These are phyloP conservation scores for Aspiorhynchus laticeps DNA, from an alignment of 2,113 vertebrate species.

Conservation along the genomic window DNA sequence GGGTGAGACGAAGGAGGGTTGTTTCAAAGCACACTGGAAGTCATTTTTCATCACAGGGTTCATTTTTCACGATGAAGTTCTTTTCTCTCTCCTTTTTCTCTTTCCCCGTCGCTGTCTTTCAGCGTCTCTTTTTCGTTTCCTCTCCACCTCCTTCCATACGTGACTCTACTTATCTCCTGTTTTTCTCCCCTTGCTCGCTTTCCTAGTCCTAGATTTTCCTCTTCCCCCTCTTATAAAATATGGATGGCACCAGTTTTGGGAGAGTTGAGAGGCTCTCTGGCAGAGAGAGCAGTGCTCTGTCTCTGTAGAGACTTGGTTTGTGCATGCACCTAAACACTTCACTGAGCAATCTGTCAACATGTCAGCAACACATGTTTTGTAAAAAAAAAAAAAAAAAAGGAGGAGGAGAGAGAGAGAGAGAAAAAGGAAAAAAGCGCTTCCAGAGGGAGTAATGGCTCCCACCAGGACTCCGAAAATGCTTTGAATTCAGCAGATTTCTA, in stretches of 20 bases:
- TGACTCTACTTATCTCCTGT: constrained; percentile 77
- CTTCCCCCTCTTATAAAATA: constrained; percentile 85
- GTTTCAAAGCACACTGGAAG: constrained; percentile 76
- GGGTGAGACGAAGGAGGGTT: constrained; percentile 70
- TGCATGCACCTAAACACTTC: constrained; percentile 98
- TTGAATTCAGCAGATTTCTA: constrained; percentile 99
- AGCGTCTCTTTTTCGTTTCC: constrained; percentile 78
- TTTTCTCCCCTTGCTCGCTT: constrained; percentile 39
- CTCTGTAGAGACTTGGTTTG: constrained; percentile 88
- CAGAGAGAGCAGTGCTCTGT: constrained; percentile 79
- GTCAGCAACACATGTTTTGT: constrained; percentile 99
- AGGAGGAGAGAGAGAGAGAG: constrained; percentile 56
- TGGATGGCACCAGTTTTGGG: constrained; percentile 98
- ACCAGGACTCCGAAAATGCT: constrained; percentile 99
- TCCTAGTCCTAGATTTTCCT: constrained; percentile 61
- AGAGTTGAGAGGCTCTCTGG: constrained; percentile 93
- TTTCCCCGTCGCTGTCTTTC: constrained; percentile 71
- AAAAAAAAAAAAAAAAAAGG: constrained; percentile 70
- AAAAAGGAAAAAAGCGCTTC: constrained; percentile 77
- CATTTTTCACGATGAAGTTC: constrained; percentile 84
- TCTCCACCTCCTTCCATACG: constrained; percentile 44
- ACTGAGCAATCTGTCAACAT: constrained; percentile 99
- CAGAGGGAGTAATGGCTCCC: constrained; percentile 95
- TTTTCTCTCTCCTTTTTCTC: constrained; percentile 66
- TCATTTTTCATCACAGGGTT: constrained; percentile 87